Percentiles rank a stretch among this genome's conserved stretches.
These are phyloP conservation scores for Lycaon pictus DNA, from an alignment of 2,113 vertebrate species.

Conservation along the genomic window DNA sequence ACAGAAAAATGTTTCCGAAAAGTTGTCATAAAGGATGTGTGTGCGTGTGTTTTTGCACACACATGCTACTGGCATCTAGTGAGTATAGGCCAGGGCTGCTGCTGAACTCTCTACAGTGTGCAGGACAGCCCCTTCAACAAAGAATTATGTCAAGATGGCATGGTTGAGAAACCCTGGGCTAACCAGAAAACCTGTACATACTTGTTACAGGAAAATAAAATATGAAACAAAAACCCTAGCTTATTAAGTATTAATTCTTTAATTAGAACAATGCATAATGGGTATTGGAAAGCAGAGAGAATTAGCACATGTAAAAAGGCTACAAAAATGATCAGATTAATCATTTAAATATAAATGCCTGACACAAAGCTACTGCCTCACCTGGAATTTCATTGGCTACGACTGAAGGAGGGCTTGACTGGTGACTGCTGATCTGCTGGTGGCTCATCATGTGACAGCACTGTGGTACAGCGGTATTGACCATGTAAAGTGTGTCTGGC, in stretches of 20 bases:
- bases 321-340: neutral
- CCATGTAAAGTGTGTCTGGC: constrained; percentile 99
- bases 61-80: neutral
- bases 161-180: neutral
- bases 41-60: neutral
- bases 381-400: constrained; percentile 99
- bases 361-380: constrained; percentile 77
- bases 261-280: neutral
- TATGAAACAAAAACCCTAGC: neutral
- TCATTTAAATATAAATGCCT: neutral
- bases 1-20: neutral
- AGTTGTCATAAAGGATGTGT: neutral
- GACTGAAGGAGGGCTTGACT: constrained; percentile 94
- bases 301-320: neutral
- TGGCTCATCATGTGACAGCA: constrained; percentile 98
- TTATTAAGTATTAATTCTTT: neutral
- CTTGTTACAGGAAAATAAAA: neutral
- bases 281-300: neutral
- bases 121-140: neutral
- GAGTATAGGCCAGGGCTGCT: neutral
- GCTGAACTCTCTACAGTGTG: neutral
- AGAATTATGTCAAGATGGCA: neutral
- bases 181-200: neutral
- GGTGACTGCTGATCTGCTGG: constrained; percentile 94
- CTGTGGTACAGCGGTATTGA: constrained; percentile 96